Evolutionary conservation across 2,113 vertebrate species (phyloP).

Genomic region (Callaeas wilsoni): DNA sequence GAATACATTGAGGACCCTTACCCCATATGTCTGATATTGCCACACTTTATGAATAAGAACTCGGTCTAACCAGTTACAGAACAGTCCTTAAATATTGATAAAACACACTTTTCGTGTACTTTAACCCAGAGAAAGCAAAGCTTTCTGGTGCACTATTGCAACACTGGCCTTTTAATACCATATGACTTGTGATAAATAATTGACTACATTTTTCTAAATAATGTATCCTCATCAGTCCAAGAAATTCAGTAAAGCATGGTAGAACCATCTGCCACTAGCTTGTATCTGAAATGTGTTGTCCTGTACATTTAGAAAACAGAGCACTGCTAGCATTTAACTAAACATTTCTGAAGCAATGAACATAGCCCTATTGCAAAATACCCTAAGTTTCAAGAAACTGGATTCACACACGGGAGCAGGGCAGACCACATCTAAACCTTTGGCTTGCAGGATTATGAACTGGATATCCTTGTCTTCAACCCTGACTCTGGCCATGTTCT

Average conservation of each 20-base stretch:
- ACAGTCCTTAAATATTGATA: slow-evolving; percentile 6
- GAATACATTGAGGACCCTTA: background rate
- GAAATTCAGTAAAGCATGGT: background rate
- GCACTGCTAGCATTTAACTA: background rate
- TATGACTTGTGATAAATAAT: slow-evolving; percentile 38
- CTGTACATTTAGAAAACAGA: background rate
- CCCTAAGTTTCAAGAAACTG: background rate
- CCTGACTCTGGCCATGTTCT: background rate
- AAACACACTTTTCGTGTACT: background rate
- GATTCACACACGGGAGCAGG: background rate
- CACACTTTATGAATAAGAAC: background rate
- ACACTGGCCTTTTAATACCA: background rate
- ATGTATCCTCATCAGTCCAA: slow-evolving; percentile 10
- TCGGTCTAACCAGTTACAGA: background rate
- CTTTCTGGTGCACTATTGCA: background rate
- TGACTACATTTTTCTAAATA: slow-evolving; percentile 36
- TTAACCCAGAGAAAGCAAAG: background rate
- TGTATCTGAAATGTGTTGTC: background rate
- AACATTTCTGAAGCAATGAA: background rate
- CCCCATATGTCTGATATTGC: background rate
- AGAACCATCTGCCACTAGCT: background rate
- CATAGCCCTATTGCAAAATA: background rate
- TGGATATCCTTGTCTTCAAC: background rate
- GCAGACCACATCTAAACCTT: background rate
- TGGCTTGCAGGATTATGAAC: background rate